A percentile compares a stretch with the other conserved stretches of the same genome.
phyloP scores from a whole-genome alignment of 2,113 vertebrate species.

The Phrynocephalus versicolor region DNA sequence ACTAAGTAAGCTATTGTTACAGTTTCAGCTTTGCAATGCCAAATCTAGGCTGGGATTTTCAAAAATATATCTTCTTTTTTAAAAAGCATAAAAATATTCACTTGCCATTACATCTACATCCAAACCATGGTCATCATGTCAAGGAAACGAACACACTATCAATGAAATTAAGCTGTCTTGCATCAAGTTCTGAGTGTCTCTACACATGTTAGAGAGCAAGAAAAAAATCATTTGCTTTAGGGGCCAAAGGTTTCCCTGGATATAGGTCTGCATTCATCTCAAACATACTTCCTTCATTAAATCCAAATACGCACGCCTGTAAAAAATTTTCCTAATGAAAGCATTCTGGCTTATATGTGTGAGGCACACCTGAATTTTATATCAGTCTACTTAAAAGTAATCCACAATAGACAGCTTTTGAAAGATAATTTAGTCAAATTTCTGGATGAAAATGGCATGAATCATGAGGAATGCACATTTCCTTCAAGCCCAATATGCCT shows the following conservation, averaged over 20 bases:
- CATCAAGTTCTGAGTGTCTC: not conserved
- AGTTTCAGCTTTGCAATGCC: not conserved
- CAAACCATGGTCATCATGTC: slow-evolving; percentile 2
- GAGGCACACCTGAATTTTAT: not conserved
- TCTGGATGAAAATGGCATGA: no score
- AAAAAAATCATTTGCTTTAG: not conserved
- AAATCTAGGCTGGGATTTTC: not conserved
- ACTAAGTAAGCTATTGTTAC: not conserved
- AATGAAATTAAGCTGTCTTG: slow-evolving; percentile 5
- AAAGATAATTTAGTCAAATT: not conserved
- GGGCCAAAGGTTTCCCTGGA: not conserved
- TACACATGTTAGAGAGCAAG: not conserved
- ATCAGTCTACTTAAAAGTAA: not conserved
- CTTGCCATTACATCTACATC: not conserved
- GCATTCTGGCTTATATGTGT: not conserved
- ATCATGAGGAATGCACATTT: not conserved
- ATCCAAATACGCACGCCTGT: not conserved
- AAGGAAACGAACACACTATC: not conserved
- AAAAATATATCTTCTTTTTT: not conserved
- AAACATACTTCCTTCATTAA: no score
- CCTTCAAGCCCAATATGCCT: not conserved
- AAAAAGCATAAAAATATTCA: not conserved
- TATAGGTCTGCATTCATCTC: not conserved
- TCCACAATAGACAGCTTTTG: not conserved
- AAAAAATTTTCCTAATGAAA: not conserved